Evolutionary conservation across 1,140 invertebrate genomes (phyloP).

Genomic region (Calliphora vicina): DNA sequence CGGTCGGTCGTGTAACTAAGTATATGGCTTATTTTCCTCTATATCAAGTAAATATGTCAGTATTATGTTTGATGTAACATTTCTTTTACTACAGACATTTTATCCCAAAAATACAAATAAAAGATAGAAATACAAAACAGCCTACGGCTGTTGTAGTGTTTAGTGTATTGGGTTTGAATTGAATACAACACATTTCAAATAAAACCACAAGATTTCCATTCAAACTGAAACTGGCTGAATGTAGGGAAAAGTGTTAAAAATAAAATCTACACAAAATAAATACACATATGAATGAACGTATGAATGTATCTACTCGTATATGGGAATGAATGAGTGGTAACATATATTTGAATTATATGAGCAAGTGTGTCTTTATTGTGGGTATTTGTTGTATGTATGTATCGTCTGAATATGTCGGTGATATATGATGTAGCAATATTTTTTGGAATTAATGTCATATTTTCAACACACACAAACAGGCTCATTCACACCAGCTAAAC

Average conservation of each 20-base stretch:
- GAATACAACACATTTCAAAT: not conserved
- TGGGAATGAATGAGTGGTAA: not conserved
- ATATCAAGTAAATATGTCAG: not conserved
- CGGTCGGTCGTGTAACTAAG: not conserved
- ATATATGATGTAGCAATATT: constrained; percentile 28
- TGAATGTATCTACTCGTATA: too few species aligned
- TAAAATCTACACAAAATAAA: too few species aligned
- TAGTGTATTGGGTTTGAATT: not conserved
- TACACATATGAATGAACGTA: too few species aligned
- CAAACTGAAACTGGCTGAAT: not conserved
- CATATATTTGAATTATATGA: not conserved
- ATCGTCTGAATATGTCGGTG: not conserved
- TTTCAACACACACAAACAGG: not conserved
- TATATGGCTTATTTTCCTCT: not conserved
- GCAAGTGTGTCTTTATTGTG: not conserved
- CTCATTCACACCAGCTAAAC: not conserved
- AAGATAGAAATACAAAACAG: not conserved
- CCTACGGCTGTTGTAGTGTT: not conserved
- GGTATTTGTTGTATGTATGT: not conserved
- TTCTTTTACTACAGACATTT: not conserved
- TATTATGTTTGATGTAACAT: not conserved
- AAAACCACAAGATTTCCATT: not conserved
- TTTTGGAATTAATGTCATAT: constrained; percentile 26
- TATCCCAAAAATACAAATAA: not conserved
- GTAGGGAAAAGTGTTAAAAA: not conserved